phyloP scores from a whole-genome alignment of 2,113 vertebrate species.

The Zonotrichia leucophrys region DNA sequence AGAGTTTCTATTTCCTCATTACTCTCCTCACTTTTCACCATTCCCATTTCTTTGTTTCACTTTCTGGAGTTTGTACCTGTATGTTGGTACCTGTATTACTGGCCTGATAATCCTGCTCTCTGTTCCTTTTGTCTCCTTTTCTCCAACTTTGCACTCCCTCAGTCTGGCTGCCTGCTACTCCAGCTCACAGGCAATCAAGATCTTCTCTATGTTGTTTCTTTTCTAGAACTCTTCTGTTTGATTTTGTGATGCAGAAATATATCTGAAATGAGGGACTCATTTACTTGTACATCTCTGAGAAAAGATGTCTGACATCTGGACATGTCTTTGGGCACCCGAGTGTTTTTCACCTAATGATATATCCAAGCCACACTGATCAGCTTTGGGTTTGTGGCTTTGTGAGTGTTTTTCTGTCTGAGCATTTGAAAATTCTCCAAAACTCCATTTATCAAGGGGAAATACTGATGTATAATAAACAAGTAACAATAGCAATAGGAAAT shows the following conservation, averaged over 20 bases:
- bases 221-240: neutral
- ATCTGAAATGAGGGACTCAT: neutral
- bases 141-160: neutral
- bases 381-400: neutral
- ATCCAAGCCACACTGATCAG: neutral
- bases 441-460: neutral
- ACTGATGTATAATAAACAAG: neutral
- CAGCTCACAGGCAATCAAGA: neutral
- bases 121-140: neutral
- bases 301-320: neutral
- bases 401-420: neutral
- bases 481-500: neutral
- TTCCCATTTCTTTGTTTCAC: neutral
- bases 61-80: neutral
- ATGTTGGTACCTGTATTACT: too few species aligned
- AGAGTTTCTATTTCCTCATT: neutral
- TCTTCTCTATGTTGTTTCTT: neutral
- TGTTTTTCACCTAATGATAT: neutral
- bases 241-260: neutral
- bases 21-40: neutral
- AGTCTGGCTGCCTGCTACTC: neutral
- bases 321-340: neutral
- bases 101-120: neutral
- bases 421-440: neutral
- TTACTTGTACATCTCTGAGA: neutral